Percentiles rank a stretch among this genome's conserved stretches.
Conservation (phyloP, 2,113 vertebrate genomes). For the Podarcis cretensis region DNA sequence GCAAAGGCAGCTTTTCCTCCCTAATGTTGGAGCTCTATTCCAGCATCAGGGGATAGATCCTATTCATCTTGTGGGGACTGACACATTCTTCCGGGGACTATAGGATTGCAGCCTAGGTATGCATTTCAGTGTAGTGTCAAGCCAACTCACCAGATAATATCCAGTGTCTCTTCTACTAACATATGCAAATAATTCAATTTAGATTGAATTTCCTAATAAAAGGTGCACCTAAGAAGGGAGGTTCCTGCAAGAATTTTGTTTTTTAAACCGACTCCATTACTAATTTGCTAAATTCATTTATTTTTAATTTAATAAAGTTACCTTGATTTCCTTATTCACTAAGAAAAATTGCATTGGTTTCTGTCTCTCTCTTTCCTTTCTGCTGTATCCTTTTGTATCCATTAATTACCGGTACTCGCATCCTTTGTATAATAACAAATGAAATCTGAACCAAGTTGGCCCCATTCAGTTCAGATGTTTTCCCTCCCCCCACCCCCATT, state of each 20-base stretch:
- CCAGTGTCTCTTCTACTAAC: background rate
- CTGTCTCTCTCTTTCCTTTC: background rate
- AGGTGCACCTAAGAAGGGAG: background rate
- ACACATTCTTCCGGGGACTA: too few relatives aligned
- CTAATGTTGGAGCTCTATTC: too few relatives aligned
- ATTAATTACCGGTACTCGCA: background rate
- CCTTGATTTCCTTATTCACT: background rate
- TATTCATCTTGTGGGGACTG: too few relatives aligned
- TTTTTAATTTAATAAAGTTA: too few relatives aligned
- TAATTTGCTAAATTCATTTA: background rate
- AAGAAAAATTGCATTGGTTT: background rate
- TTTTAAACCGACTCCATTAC: background rate
- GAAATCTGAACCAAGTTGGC: background rate
- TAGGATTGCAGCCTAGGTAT: too few relatives aligned
- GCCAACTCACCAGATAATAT: background rate
- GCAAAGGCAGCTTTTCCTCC: too few relatives aligned
- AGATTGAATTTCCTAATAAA: background rate
- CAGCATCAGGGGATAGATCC: too few relatives aligned
- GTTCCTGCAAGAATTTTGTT: background rate
- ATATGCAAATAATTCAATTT: rapidly evolving
- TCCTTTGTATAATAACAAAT: background rate
- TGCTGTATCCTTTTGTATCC: background rate
- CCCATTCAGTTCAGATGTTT: background rate
- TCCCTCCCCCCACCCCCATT: too few relatives aligned
- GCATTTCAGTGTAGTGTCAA: background rate